Base-by-base conservation (phyloP, 2,113 vertebrate species). In the Ameiurus melas region DNA sequence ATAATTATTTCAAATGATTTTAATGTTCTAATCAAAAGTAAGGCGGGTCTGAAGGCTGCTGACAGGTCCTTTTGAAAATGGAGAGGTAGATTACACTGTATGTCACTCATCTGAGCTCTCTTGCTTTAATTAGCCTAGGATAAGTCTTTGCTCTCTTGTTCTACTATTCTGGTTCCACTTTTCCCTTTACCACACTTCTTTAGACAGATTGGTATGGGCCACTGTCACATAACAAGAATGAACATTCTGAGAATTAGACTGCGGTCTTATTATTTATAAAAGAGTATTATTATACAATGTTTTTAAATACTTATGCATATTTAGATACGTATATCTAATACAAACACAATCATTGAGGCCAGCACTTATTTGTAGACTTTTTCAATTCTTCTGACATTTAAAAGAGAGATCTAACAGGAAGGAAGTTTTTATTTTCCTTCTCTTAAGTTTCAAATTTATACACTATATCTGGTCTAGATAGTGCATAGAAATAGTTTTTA, bases 1-100 rank as follows among this genome's bases (percentile, higher is more conserved):
- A 90, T 89, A 93, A 93, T 93, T 94, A 91, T 89, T 88, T 80
- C 87, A 89, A 93, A 93, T 95, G 92, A 92, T 91, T 92, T 90
- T 90, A 91, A 93, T 93, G 92, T 79, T 88, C 64, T 89, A 93
- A 94, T 92, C 90, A 89, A 92, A 90, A 85, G 86, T 89, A 84
- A 86, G 82, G 53, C 75, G 90, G 90, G 86, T 85, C 66, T 85
- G 83, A 87, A 70, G 89, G 89, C 79, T 89, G 90, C 89, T 91
- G 90, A 92, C 87, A 83, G 90, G 51, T 93, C 87, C 78, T 92
- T 92, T 92, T 92, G 83, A 91, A 90, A 90, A 33, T 58, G 13
- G 87, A 20, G 86, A 89, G 88, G 90, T 73, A 73, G 85, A 83
- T 81, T 89, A 85, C 82, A 87, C 88, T 86, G 90, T 90, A 89